Evolutionary conservation across 2,113 vertebrate species (phyloP), one percentile per base, ranked within the genome.

Genomic region (Xerus inauris): DNA sequence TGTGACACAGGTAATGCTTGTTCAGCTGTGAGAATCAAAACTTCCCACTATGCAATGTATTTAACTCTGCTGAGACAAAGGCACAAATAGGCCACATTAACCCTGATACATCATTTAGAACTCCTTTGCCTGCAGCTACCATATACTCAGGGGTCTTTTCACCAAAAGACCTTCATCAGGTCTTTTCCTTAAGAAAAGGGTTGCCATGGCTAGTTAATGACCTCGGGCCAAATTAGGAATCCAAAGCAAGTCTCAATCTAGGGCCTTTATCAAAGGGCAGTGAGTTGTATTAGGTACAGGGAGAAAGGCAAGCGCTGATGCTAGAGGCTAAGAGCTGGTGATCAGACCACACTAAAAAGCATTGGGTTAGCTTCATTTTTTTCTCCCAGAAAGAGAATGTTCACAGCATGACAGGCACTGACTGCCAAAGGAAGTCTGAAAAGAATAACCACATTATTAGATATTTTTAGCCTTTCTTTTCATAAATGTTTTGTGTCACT

Each of bases 391-490:
- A 91, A 89, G 22, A 92, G 93, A 98, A 89, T 92, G 93, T 97
- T 98, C 98, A 98, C 51, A 94, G 87, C 92, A 59, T 49, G 94
- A 96, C 95, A 97, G 54, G 76, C 97, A 95, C 91, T 57, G 12
- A 94, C 96, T 93, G 98, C 95, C 97, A 98, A 97, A 97, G 35
- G 69, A 87, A 96, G 92, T 96, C 0, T 69, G 76, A 96, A 90
- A 92, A 97, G 97, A 95, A 97, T 90, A 97, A 95, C 80, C 87
- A 94, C 73, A 94, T 89, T 93, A 97, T 40, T 95, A 87, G 97
- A 11, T 98, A 98, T 98, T 98, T 98, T 98, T 98, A 98, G 98
- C 80, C 97, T 97, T 95, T 94, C 92, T 96, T 95, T 97, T 96
- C 92, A 91, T 80, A 98, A 97, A 96, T 96, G 97, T 97, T 96